Base-by-base conservation (phyloP, 2,888 invertebrate species). In the Rotaria socialis region DNA sequence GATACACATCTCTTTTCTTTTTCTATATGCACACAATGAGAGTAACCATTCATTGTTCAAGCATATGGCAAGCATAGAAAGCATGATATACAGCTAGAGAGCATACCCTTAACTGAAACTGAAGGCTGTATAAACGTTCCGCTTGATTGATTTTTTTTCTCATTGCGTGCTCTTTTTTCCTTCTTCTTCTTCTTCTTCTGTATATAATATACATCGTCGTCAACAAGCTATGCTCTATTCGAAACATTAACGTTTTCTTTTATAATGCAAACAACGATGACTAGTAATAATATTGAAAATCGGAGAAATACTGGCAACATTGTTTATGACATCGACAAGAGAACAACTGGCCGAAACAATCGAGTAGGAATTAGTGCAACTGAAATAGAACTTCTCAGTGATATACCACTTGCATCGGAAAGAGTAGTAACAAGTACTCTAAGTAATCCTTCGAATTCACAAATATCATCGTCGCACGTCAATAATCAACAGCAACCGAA, bases 301-400 rank as follows among this genome's bases (percentile, higher is more conserved):
- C 4, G 11, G 47, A n/a, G 4, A 43, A 80, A 80, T 43, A 8
- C 8, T 2, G 24, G n/a, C 47, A 43, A 47, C 47, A 14, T 80
- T 80, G 24, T n/a, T 47, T 47, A 80, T 47, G 80, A 80, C n/a
- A 6, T 10, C 14, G 43, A 10, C 35, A 22, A 47, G 11, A n/a
- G n/a, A n/a, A n/a, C 2, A 8, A 5, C 22, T 47, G 19, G 47
- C 10, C 5, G 24, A 47, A 4, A 19, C 0, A 43, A 47, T 11
- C 43, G 80, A 10, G 5, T 47, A n/a, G 80, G 43, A 4, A 80
- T 41, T 22, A 80, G 80, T 47, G 80, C 80, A 22, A 43, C 80
- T 47, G 80, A 80, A 80, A 80, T 80, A 47, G 80, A 80, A 47
- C 80, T 80, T 80, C n/a, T 80, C 2, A 5, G 47, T 80, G 80